phyloP scores from a whole-genome alignment of 1,140 invertebrate genomes.

The Druon quercuslanigerum region DNA sequence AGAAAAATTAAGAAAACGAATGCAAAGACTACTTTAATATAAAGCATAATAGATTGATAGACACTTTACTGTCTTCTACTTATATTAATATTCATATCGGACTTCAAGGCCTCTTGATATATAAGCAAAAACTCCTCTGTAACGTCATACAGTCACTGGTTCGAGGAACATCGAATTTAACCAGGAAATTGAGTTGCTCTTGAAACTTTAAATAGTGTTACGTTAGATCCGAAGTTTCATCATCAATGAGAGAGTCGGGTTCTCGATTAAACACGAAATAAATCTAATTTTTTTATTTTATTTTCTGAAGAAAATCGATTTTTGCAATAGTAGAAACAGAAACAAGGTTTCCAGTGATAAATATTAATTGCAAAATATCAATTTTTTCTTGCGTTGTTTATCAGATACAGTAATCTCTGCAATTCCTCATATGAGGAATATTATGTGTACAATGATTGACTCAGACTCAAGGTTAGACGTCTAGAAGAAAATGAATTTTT shows the following conservation, averaged over 20 bases:
- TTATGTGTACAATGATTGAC: conserved; percentile 14
- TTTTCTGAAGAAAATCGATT: too few species aligned
- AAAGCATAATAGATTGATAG: neutral
- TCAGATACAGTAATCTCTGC: too few species aligned
- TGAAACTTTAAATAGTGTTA: conserved; percentile 21
- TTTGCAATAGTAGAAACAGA: too few species aligned
- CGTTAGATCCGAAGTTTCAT: neutral
- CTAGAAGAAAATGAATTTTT: conserved; percentile 15
- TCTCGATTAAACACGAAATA: neutral
- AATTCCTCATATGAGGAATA: neutral
- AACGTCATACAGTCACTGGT: conserved; percentile 26
- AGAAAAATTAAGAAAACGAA: too few species aligned
- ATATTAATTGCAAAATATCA: too few species aligned
- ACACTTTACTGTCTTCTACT: neutral
- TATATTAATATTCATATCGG: conserved; percentile 17
- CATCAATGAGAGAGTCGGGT: neutral
- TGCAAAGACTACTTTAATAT: too few species aligned
- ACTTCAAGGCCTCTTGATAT: conserved; percentile 9
- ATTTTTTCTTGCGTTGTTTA: too few species aligned
- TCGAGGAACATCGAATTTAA: conserved; percentile 17
- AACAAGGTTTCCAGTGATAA: too few species aligned
- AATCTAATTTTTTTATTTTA: neutral
- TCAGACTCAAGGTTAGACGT: conserved; percentile 3
- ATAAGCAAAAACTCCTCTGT: conserved; percentile 19
- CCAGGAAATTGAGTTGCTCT: conserved; percentile 13